A percentile compares a stretch with the other conserved stretches of the same genome.
Evolutionary conservation across 2,888 invertebrate genomes (phyloP).

Genomic region (Vanessa cardui): DNA sequence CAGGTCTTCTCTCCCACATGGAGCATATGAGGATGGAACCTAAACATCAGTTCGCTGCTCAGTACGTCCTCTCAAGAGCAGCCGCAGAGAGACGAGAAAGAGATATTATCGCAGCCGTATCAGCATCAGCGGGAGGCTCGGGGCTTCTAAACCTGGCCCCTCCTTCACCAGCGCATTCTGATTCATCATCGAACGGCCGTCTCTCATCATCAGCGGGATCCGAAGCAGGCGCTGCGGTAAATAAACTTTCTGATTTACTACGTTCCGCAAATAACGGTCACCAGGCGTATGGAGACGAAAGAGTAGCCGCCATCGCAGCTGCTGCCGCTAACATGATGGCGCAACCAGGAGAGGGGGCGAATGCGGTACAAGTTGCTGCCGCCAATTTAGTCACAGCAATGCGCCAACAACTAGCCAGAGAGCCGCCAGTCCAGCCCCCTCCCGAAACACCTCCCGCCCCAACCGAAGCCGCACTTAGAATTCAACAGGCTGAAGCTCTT

Average conservation of each 20-base stretch:
- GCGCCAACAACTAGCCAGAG: slow-evolving; percentile 83
- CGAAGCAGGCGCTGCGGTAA: slow-evolving; percentile 86
- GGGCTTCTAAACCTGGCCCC: slow-evolving; percentile 88
- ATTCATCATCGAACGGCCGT: slow-evolving; percentile 92
- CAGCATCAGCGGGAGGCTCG: slow-evolving; percentile 85
- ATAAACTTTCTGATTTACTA: slow-evolving; percentile 83
- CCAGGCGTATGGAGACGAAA: slow-evolving; percentile 85
- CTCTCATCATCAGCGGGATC: slow-evolving; percentile 91
- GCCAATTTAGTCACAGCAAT: slow-evolving; percentile 90
- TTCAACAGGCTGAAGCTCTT: slow-evolving; percentile 91
- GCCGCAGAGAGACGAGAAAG: slow-evolving; percentile 95
- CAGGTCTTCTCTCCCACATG: slow-evolving; percentile 96
- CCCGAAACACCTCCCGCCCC: slow-evolving; percentile 91
- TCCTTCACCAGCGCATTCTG: slow-evolving; percentile 93
- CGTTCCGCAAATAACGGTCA: slow-evolving; percentile 86
- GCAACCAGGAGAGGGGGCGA: slow-evolving; percentile 84
- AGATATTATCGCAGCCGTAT: slow-evolving; percentile 88
- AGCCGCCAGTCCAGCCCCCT: slow-evolving; percentile 86
- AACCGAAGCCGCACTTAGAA: slow-evolving; percentile 87
- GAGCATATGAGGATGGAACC: slow-evolving; percentile 98
- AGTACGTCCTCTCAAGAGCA: slow-evolving; percentile 94
- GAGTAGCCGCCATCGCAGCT: slow-evolving; percentile 88
- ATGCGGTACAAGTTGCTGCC: slow-evolving; percentile 88
- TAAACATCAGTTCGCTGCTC: slow-evolving; percentile 97
- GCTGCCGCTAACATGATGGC: slow-evolving; percentile 84